Evolutionary conservation across 1,140 invertebrate species (phyloP).

Genomic region (Brachionus sp.): DNA sequence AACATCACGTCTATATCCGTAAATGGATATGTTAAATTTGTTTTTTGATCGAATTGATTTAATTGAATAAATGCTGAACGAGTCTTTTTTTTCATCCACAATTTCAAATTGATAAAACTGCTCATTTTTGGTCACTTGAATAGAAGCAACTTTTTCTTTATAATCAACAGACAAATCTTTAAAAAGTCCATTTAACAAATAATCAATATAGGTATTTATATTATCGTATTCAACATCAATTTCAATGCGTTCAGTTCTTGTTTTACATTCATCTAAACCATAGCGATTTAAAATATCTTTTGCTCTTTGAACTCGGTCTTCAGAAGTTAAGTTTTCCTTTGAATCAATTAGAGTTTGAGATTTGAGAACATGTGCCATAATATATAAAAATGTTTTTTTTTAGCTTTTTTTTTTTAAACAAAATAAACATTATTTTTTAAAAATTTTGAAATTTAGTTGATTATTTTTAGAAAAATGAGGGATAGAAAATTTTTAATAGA

Average conservation of each 20-base stretch:
- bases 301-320: not conserved
- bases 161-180: constrained; percentile 9
- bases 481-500: too few species aligned
- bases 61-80: constrained; percentile 4
- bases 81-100: constrained; percentile 18
- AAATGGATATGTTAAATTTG: constrained; percentile 10
- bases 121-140: constrained; percentile 5
- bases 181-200: constrained; percentile 7
- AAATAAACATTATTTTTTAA: too few species aligned
- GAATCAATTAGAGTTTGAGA: not conserved
- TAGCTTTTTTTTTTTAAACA: too few species aligned
- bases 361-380: not conserved
- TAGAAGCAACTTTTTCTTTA: constrained; percentile 12
- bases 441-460: too few species aligned
- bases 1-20: not conserved
- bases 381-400: too few species aligned
- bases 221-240: not conserved
- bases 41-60: not conserved
- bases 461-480: too few species aligned
- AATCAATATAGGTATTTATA: constrained; percentile 1
- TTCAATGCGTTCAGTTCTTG: not conserved
- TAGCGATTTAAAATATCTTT: not conserved
- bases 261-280: not conserved
- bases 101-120: constrained; percentile 34
- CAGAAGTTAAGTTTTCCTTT: not conserved